Conservation (phyloP, 2,797 vertebrate genomes). For the Phoebastria nigripes region DNA sequence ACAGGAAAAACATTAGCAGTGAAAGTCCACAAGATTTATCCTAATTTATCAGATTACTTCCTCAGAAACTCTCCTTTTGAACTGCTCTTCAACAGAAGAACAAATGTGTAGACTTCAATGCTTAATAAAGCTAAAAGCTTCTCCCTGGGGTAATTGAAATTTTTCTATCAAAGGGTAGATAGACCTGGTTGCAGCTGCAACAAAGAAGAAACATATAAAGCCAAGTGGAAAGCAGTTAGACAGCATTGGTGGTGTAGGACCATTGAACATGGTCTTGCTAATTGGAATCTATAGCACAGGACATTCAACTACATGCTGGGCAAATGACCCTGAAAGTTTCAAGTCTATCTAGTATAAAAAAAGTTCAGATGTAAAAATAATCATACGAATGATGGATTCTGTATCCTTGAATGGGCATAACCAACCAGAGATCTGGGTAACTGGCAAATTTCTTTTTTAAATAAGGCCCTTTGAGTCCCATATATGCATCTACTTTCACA, state of each 20-base stretch:
- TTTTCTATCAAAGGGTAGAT: conserved; percentile 77
- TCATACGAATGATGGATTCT: conserved; percentile 74
- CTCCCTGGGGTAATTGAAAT: conserved; percentile 79
- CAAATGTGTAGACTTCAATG: conserved; percentile 80
- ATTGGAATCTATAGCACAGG: conserved; percentile 83
- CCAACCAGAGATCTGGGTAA: conserved; percentile 74
- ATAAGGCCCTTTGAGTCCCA: conserved; percentile 77
- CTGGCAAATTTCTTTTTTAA: conserved; percentile 79
- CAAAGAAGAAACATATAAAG: conserved; percentile 80
- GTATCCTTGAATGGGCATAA: conserved; percentile 75
- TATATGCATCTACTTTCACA: conserved; percentile 79
- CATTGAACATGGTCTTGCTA: conserved; percentile 79
- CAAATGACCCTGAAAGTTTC: conserved; percentile 82
- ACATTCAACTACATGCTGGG: conserved; percentile 80
- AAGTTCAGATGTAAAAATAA: conserved; percentile 83
- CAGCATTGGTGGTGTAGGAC: conserved; percentile 75
- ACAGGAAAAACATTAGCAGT: conserved; percentile 62
- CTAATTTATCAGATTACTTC: conserved; percentile 82
- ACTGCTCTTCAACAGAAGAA: conserved; percentile 77
- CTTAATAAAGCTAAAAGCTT: conserved; percentile 83
- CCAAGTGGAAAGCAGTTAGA: conserved; percentile 79
- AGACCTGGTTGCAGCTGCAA: conserved; percentile 78
- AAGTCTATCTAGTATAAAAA: conserved; percentile 74
- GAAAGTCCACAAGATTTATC: conserved; percentile 70
- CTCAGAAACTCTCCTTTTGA: conserved; percentile 76